Base-by-base conservation (phyloP, 1,140 invertebrate genomes). In the Drosophila truncata region DNA sequence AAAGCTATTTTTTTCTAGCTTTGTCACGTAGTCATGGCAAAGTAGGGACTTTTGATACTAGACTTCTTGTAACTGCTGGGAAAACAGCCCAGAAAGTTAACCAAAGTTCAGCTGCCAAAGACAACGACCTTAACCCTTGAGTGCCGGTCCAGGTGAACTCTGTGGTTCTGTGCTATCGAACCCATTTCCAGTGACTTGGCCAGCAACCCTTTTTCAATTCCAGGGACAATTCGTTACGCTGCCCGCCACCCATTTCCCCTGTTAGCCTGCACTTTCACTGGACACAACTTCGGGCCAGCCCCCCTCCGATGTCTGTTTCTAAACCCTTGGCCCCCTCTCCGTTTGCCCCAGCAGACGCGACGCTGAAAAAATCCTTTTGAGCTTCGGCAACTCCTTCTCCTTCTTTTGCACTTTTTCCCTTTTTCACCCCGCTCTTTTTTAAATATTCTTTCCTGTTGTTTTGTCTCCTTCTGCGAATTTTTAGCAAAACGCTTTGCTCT, bases 241-340 rank as follows among this genome's bases (percentile, higher is more conserved):
- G 16, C 47, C n/a, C n/a, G n/a, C n/a, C n/a, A 33, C 25, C 62
- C 35, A 50, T 14, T 35, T 52, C 39, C 27, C 23, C 9, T 25
- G 42, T 49, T 46, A 10, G 44, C 29, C 73, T 78, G 84, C 77
- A 87, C 84, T 87, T 87, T 87, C 84, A 87, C 84, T 87, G 84
- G 80, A 66, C 64, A 59, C 67, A 69, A 71, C 58, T 59, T 69
- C 39, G 39, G 81, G 39, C 18, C 20, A 23, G 10, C 49, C 10
- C 65, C 65, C 80, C 47, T 27, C 52, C n/a, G 58, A 59, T 44
- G 80, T 78, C 84, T 81, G 66, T 55, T 60, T 59, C 65, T 27
- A 59, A 60, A 41, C 39, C 64, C 49, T 70, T 41, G 37, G 16
- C 65, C 46, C 55, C 39, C 66, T 37, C 33, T 41, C 31, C 31